Evolutionary conservation across 2,797 vertebrate species (phyloP).

Genomic region (Brachyrhaphis roseni): DNA sequence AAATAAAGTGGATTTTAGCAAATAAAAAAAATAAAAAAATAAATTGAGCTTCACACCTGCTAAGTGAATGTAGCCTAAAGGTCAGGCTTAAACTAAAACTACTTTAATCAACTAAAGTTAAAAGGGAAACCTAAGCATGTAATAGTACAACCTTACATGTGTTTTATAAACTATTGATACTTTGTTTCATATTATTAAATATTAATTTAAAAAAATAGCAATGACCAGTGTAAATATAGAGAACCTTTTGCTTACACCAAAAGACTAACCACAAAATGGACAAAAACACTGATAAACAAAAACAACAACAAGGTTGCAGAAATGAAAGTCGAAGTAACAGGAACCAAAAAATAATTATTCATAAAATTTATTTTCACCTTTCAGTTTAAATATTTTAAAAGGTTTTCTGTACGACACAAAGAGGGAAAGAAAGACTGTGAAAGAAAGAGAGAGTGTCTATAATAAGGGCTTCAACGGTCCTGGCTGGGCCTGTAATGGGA

Average conservation of each 20-base stretch:
- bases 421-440: conserved; percentile 17
- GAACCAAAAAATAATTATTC: conserved; percentile 27
- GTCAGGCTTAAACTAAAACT: not conserved
- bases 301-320: conserved; percentile 40
- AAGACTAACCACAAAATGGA: conserved; percentile 26
- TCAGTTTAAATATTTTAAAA: conserved; percentile 37
- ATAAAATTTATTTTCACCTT: not conserved
- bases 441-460: conserved; percentile 50
- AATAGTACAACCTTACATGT: not conserved
- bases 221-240: not conserved
- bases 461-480: conserved; percentile 71
- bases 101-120: not conserved
- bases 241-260: conserved; percentile 22
- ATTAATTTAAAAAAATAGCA: not conserved
- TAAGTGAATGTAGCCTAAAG: not conserved
- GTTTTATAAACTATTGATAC: not conserved
- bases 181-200: not conserved
- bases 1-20: not conserved
- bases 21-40: not conserved
- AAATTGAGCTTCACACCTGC: not conserved
- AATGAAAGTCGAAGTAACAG: conserved; percentile 54
- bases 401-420: conserved; percentile 51
- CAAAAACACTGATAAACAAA: conserved; percentile 57
- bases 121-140: not conserved
- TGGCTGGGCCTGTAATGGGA: conserved; percentile 77